These are phyloP conservation scores for Radopholus similis DNA, from an alignment of 1,140 invertebrate species.

Conservation along the genomic window DNA sequence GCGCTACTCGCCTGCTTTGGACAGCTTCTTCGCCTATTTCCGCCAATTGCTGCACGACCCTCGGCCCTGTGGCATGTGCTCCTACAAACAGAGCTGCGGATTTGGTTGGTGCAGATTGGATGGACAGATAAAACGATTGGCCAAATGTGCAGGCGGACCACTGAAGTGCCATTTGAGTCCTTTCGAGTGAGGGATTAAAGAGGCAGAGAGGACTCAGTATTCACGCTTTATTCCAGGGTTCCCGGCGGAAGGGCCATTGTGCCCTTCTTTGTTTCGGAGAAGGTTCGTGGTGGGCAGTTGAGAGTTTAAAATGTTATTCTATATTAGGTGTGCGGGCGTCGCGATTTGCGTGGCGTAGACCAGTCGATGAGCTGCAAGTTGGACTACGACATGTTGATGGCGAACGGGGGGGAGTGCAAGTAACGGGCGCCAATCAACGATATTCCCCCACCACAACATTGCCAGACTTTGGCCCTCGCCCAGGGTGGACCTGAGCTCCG, in stretches of 20 bases:
- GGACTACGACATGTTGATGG: constrained; percentile 50
- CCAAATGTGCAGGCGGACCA: no score
- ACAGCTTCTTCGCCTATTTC: constrained; percentile 56
- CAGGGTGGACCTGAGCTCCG: constrained; percentile 42
- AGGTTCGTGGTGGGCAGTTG: constrained; percentile 11
- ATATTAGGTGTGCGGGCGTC: constrained; percentile 32
- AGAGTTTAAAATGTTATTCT: neutral
- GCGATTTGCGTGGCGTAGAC: constrained; percentile 46
- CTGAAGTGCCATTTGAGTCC: constrained; percentile 51
- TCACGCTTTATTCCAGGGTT: constrained; percentile 43
- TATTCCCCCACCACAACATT: neutral
- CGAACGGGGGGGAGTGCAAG: constrained; percentile 53
- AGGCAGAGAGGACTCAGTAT: neutral
- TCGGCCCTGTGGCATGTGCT: constrained; percentile 51
- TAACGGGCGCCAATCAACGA: neutral
- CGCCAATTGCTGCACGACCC: neutral
- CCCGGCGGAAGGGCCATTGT: constrained; percentile 50
- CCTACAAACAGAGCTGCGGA: constrained; percentile 55
- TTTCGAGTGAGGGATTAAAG: constrained; percentile 43
- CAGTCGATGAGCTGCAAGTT: constrained; percentile 52
- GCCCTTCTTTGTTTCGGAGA: constrained; percentile 57
- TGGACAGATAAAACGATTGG: no score
- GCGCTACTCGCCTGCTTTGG: constrained; percentile 44
- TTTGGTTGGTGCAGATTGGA: no score
- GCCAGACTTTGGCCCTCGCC: constrained; percentile 48